These are phyloP conservation scores for Melanchra persicariae DNA, from an alignment of 2,888 invertebrate genomes.

Conservation along the genomic window DNA sequence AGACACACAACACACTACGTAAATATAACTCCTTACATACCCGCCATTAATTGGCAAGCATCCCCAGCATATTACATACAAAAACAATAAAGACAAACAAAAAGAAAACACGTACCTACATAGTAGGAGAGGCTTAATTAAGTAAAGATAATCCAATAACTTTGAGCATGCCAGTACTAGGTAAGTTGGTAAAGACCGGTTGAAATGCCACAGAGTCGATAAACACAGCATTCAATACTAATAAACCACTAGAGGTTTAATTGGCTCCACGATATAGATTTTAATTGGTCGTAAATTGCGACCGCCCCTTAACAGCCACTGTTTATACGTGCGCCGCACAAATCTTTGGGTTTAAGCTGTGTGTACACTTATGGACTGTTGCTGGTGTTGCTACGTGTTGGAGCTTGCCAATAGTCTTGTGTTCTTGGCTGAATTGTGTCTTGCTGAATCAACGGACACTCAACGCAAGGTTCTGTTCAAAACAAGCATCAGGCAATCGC, in stretches of 20 bases:
- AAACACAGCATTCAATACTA: constrained; percentile 79
- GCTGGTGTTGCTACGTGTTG: constrained; percentile 15
- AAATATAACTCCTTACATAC: constrained; percentile 33
- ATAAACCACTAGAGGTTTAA: constrained; percentile 86
- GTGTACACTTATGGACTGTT: constrained; percentile 59
- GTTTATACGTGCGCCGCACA: constrained; percentile 71
- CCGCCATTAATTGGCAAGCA: constrained; percentile 43
- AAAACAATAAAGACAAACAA: constrained; percentile 34
- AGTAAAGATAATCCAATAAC: constrained; percentile 65
- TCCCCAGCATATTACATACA: constrained; percentile 30
- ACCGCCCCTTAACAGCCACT: constrained; percentile 79
- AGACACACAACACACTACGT: not conserved
- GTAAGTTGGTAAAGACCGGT: constrained; percentile 67
- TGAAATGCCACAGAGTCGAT: constrained; percentile 73
- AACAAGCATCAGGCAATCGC: too few species aligned
- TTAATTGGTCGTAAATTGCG: constrained; percentile 88
- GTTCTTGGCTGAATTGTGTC: not conserved
- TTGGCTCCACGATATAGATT: constrained; percentile 86
- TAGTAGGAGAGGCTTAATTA: constrained; percentile 64
- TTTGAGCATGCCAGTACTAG: constrained; percentile 46
- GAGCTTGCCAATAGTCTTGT: constrained; percentile 24
- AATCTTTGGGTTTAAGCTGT: constrained; percentile 73
- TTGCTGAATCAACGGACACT: not conserved
- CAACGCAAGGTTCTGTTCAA: too few species aligned
- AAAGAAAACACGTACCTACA: constrained; percentile 45